phyloP scores from a whole-genome alignment of 2,113 vertebrate species.

The Hypocryptadius cinnamomeus region DNA sequence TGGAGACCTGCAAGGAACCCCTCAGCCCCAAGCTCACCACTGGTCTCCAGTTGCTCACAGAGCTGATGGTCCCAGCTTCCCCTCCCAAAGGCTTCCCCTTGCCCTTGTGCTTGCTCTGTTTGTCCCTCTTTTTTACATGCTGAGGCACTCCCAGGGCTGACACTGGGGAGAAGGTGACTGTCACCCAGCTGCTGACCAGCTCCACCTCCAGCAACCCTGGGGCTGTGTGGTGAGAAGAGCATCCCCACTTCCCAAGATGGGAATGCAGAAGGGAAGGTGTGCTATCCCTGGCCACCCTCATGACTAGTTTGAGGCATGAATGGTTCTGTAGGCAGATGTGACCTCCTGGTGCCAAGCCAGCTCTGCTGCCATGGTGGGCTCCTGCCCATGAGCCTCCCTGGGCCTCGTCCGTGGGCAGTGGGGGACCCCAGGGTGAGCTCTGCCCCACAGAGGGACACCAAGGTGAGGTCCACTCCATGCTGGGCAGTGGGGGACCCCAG shows the following conservation, averaged over 20 bases:
- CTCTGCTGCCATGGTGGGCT: neutral
- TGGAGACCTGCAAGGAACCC: neutral
- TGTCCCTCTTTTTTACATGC: neutral
- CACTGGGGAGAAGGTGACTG: neutral
- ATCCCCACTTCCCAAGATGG: neutral
- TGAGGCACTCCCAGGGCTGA: neutral
- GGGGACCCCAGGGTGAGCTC: neutral
- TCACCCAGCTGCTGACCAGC: neutral
- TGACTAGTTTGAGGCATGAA: neutral
- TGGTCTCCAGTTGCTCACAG: neutral
- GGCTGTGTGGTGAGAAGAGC: neutral
- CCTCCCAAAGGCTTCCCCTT: neutral
- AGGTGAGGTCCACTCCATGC: neutral
- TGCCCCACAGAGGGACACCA: neutral
- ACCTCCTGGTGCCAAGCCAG: neutral
- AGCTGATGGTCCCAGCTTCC: neutral
- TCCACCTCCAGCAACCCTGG: neutral
- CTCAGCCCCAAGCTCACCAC: neutral
- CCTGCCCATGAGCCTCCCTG: neutral
- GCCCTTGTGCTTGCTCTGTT: neutral
- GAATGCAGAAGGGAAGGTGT: neutral
- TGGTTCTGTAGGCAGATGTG: neutral
- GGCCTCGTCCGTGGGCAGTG: rapidly evolving
- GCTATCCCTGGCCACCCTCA: neutral
- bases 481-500: neutral